Conservation (phyloP, 2,113 vertebrate species). For the Trinectes maculatus region DNA sequence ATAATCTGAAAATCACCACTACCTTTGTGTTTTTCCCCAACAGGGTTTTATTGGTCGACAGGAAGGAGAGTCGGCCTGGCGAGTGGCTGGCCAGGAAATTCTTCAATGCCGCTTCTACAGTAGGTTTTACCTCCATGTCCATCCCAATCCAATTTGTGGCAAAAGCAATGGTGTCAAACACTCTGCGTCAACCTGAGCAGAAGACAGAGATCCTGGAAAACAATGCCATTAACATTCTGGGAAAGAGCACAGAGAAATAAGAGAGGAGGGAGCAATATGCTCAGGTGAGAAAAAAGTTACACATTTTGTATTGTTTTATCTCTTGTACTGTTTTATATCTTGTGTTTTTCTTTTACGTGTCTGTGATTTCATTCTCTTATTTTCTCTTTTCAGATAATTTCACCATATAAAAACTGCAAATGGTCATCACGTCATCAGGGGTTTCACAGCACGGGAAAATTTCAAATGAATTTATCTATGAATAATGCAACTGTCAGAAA, state of each 20-base stretch:
- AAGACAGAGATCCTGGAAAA: constrained; percentile 83
- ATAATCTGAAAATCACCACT: background rate
- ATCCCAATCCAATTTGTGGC: constrained; percentile 74
- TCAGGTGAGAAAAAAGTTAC: background rate
- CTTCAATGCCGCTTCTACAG: constrained; percentile 52
- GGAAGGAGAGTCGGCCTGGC: constrained; percentile 76
- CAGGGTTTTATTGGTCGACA: constrained; percentile 82
- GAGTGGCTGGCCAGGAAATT: constrained; percentile 83
- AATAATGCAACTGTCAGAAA: background rate
- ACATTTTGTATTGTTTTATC: background rate
- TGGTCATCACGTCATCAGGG: background rate
- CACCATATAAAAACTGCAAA: background rate
- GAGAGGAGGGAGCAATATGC: background rate
- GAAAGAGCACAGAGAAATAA: constrained; percentile 63
- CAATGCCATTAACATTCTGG: constrained; percentile 77
- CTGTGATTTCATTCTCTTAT: too few relatives aligned
- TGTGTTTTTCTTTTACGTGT: too few relatives aligned
- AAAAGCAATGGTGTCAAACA: constrained; percentile 80
- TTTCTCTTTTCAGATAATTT: background rate
- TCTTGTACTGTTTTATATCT: too few relatives aligned
- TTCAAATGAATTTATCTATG: background rate
- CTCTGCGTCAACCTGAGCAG: constrained; percentile 69
- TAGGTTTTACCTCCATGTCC: constrained; percentile 74
- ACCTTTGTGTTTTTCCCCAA: constrained; percentile 10
- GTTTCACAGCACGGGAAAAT: background rate